Percentiles rank a stretch among this genome's conserved stretches.
Evolutionary conservation across 2,888 invertebrate genomes (phyloP).

Genomic region (Tetragonisca angustula): DNA sequence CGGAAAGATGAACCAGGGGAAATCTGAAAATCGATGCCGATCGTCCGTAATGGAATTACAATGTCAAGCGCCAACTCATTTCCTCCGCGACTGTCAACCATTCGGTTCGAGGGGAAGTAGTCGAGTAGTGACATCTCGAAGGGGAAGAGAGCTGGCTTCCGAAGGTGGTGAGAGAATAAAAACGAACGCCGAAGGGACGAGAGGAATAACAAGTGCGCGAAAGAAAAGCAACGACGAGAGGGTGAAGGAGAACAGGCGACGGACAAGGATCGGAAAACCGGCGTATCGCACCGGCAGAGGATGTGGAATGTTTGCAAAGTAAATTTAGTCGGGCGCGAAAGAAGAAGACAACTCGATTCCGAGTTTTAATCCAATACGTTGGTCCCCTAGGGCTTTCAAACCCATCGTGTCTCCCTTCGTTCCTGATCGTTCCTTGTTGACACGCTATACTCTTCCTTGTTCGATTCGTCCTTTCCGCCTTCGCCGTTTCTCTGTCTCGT

Average conservation of each 20-base stretch:
- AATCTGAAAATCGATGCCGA: slow-evolving; percentile 19
- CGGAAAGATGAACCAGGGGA: slow-evolving; percentile 5
- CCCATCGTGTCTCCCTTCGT: neutral
- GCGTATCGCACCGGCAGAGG: slow-evolving; percentile 24
- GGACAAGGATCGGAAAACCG: neutral
- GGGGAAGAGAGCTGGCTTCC: too few species aligned
- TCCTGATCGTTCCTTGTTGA: slow-evolving; percentile 44
- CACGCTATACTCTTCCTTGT: slow-evolving; percentile 33
- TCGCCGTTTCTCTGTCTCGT: slow-evolving; percentile 28
- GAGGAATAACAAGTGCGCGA: slow-evolving; percentile 22
- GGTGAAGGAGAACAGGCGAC: neutral
- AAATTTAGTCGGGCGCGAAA: slow-evolving; percentile 75
- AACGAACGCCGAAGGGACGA: neutral
- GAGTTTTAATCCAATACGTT: slow-evolving; percentile 79
- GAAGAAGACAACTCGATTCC: slow-evolving; percentile 77
- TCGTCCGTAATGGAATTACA: neutral
- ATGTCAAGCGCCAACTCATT: neutral
- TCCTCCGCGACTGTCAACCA: neutral
- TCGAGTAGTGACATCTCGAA: neutral
- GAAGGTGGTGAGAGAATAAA: neutral
- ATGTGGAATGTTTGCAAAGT: slow-evolving; percentile 80
- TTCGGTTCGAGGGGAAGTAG: neutral
- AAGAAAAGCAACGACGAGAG: neutral
- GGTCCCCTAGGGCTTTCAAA: slow-evolving; percentile 55
- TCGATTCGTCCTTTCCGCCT: slow-evolving; percentile 28